phyloP scores from a whole-genome alignment of 2,888 invertebrate species.

The Diplazon laetatorius region DNA sequence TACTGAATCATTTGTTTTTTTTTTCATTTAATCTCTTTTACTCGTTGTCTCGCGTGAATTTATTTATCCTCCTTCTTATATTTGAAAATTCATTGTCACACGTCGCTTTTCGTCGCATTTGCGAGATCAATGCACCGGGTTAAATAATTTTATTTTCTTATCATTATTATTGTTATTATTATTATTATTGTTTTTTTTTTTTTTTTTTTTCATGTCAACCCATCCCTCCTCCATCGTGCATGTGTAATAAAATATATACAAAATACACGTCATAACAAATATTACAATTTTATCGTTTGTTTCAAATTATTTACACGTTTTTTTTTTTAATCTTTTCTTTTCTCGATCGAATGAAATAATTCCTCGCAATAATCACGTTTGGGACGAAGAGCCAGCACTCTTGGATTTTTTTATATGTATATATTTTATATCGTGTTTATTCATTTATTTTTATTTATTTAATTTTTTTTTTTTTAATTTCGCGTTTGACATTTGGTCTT shows the following conservation, averaged over 20 bases:
- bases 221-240: too few relatives aligned
- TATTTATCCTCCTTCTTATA: too few relatives aligned
- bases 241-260: slow-evolving; percentile 59
- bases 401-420: neutral
- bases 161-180: too few relatives aligned
- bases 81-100: slow-evolving; percentile 5
- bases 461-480: neutral
- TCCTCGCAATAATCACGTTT: slow-evolving; percentile 3
- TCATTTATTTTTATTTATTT: neutral
- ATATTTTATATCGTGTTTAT: neutral
- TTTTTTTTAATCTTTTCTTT: neutral
- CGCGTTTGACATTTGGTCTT: slow-evolving; percentile 10
- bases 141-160: too few relatives aligned
- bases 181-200: neutral
- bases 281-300: slow-evolving; percentile 40
- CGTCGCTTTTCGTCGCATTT: slow-evolving; percentile 3
- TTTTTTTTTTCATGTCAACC: too few relatives aligned
- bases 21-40: slow-evolving; percentile 31
- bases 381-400: neutral
- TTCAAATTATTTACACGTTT: slow-evolving; percentile 57
- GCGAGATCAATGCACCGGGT: slow-evolving; percentile 1
- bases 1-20: slow-evolving; percentile 20
- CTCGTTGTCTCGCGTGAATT: neutral
- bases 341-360: slow-evolving; percentile 17
- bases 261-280: slow-evolving; percentile 56